Percentiles rank a stretch among this genome's conserved stretches.
Conservation (phyloP, 2,797 vertebrate genomes). For the Morelia viridis region DNA sequence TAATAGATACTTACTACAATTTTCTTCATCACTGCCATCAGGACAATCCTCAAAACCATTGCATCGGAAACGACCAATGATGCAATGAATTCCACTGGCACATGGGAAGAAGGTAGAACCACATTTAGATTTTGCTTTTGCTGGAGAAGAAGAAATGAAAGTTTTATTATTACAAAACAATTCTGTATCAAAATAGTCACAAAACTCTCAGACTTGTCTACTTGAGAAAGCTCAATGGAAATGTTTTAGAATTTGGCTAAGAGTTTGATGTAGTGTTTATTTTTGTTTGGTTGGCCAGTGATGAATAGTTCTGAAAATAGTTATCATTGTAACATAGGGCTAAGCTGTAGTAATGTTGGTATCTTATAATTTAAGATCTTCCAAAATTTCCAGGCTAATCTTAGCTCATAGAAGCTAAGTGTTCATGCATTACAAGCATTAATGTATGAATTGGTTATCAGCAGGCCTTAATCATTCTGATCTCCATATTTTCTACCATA, state of each 20-base stretch:
- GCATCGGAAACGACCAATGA: conserved; percentile 95
- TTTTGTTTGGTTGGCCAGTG: not conserved
- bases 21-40: conserved; percentile 93
- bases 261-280: not conserved
- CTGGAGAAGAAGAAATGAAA: conserved; percentile 67
- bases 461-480: not conserved
- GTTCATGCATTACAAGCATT: not conserved
- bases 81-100: conserved; percentile 91
- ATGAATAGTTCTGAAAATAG: not conserved
- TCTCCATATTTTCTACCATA: not conserved
- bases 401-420: not conserved
- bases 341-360: accelerated
- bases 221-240: not conserved
- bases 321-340: not conserved
- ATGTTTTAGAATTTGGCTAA: not conserved
- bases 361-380: not conserved
- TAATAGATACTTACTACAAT: conserved; percentile 89
- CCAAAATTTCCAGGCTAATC: not conserved
- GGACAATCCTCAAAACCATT: conserved; percentile 96
- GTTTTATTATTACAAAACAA: not conserved
- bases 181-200: not conserved
- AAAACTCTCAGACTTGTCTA: not conserved
- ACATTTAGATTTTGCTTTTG: conserved; percentile 90
- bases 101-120: conserved; percentile 93
- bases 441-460: not conserved